phyloP scores from a whole-genome alignment of 2,113 vertebrate genomes.

The Lates calcarifer region DNA sequence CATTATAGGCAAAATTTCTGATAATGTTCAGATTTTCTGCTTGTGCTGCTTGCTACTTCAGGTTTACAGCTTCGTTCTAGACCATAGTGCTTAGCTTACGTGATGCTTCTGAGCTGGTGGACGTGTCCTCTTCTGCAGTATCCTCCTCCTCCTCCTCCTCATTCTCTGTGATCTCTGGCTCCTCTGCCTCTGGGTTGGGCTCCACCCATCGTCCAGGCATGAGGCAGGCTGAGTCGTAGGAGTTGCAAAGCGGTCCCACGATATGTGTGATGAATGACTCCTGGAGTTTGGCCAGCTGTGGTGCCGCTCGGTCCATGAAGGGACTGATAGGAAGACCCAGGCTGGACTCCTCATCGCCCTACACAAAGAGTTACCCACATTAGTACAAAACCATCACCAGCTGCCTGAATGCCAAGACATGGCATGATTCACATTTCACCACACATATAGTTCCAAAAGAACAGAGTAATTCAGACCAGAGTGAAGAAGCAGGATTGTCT shows the following conservation, averaged over 20 bases:
- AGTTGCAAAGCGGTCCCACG: conserved; percentile 96
- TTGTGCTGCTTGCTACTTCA: not conserved
- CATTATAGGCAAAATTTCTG: not conserved
- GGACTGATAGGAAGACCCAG: conserved; percentile 96
- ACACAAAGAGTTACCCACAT: conserved; percentile 20
- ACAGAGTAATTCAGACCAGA: not conserved
- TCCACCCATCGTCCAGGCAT: conserved; percentile 96
- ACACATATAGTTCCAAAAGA: not conserved
- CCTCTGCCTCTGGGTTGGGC: conserved; percentile 84
- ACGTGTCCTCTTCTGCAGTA: conserved; percentile 86
- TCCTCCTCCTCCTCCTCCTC: conserved; percentile 81
- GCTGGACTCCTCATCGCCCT: conserved; percentile 98
- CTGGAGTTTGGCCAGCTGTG: conserved; percentile 96
- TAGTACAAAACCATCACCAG: not conserved
- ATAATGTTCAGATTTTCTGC: not conserved
- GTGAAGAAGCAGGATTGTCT: not conserved
- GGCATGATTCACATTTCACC: not conserved
- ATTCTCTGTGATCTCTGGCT: conserved; percentile 84
- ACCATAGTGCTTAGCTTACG: conserved; percentile 80
- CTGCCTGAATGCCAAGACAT: not conserved
- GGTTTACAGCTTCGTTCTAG: not conserved
- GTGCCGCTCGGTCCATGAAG: conserved; percentile 97
- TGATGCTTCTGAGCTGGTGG: conserved; percentile 87
- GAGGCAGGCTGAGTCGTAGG: conserved; percentile 93
- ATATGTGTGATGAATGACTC: conserved; percentile 99